phyloP scores from a whole-genome alignment of 2,113 vertebrate species.

The Odontophorus gujanensis region DNA sequence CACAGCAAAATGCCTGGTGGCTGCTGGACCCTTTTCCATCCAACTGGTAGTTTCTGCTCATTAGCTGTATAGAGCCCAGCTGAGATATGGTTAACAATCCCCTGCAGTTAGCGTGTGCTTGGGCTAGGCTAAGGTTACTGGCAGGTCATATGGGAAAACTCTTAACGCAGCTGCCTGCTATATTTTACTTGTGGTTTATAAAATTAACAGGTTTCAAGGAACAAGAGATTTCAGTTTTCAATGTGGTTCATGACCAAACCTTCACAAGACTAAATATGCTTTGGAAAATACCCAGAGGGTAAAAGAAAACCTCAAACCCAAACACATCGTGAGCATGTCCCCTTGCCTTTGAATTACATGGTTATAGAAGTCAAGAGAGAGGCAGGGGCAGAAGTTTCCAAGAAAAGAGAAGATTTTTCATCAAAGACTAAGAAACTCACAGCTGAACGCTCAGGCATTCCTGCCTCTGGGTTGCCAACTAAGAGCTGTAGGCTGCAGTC shows the following conservation, averaged over 20 bases:
- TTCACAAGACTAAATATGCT: constrained; percentile 30
- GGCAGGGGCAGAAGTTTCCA: neutral
- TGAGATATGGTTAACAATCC: neutral
- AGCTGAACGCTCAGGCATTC: neutral
- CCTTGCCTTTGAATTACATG: neutral
- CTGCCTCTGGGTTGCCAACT: neutral
- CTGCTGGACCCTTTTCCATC: neutral
- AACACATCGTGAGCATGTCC: neutral
- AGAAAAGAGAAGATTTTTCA: neutral
- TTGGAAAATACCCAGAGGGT: constrained; percentile 46
- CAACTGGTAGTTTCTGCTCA: constrained; percentile 23
- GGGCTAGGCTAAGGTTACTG: constrained; percentile 7
- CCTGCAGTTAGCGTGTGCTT: neutral
- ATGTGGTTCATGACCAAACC: constrained; percentile 29
- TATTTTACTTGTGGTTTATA: constrained; percentile 61
- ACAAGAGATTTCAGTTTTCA: constrained; percentile 60
- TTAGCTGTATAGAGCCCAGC: neutral
- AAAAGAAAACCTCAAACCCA: constrained; percentile 36
- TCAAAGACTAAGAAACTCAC: neutral
- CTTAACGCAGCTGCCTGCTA: constrained; percentile 49
- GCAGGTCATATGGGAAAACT: constrained; percentile 22
- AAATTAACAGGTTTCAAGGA: constrained; percentile 65
- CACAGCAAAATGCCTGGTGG: neutral
- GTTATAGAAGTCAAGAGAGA: neutral
- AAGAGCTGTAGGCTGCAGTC: neutral